These are phyloP conservation scores for Solea solea DNA, from an alignment of 2,113 vertebrate species.

Conservation along the genomic window DNA sequence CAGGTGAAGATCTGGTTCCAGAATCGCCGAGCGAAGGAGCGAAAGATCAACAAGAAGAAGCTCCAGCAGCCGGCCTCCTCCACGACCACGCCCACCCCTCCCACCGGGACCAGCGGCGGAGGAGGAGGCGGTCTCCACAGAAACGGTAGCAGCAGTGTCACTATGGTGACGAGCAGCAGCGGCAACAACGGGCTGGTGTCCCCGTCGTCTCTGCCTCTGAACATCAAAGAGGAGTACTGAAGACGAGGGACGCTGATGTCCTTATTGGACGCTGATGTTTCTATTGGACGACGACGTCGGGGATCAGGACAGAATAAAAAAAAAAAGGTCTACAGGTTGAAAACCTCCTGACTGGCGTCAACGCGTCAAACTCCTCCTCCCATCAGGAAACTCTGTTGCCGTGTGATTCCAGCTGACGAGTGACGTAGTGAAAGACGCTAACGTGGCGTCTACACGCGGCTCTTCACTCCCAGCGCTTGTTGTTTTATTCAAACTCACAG, in stretches of 20 bases:
- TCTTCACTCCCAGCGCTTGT: too few species aligned
- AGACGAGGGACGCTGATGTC: not conserved
- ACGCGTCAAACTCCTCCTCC: not conserved
- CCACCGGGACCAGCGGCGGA: slow-evolving; percentile 57
- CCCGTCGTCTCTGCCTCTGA: slow-evolving; percentile 85
- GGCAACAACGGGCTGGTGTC: slow-evolving; percentile 81
- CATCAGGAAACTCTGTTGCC: not conserved
- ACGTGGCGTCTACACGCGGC: too few species aligned
- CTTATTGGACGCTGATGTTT: slow-evolving; percentile 10
- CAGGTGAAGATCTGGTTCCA: slow-evolving; percentile 99
- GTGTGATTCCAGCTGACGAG: too few species aligned
- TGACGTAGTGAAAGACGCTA: too few species aligned
- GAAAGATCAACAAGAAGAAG: slow-evolving; percentile 97
- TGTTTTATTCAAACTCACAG: too few species aligned
- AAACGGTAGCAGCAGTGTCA: slow-evolving; percentile 68
- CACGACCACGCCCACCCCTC: slow-evolving; percentile 83
- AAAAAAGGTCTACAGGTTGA: not conserved
- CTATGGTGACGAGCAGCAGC: slow-evolving; percentile 84
- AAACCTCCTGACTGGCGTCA: not conserved
- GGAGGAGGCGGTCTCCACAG: slow-evolving; percentile 47
- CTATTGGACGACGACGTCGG: not conserved
- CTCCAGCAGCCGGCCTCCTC: slow-evolving; percentile 86
- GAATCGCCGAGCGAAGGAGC: slow-evolving; percentile 94
- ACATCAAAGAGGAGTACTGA: slow-evolving; percentile 94
- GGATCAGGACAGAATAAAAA: slow-evolving; percentile 24